phyloP scores from a whole-genome alignment of 1,140 invertebrate species.

The Charaxes varanes region DNA sequence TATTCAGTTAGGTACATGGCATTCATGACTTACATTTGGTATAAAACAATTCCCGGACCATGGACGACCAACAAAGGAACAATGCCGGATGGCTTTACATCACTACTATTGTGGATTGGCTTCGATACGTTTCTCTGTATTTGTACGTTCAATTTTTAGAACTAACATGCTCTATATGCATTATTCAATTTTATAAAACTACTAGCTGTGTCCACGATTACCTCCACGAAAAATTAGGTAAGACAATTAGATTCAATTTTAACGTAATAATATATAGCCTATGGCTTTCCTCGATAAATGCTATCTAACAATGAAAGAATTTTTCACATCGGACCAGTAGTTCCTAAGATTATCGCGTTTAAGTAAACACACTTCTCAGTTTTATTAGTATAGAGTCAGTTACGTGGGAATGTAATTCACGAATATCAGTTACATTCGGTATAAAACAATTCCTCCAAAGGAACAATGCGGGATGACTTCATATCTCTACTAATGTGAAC shows the following conservation, averaged over 20 bases:
- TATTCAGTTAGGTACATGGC: constrained; percentile 68
- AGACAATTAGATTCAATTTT: too few species aligned
- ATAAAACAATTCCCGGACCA: constrained; percentile 72
- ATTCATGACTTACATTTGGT: constrained; percentile 72
- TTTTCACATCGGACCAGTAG: too few species aligned
- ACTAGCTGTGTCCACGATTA: too few species aligned
- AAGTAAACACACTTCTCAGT: too few species aligned
- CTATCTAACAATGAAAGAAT: too few species aligned
- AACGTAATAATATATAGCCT: too few species aligned
- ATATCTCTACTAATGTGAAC: constrained; percentile 64
- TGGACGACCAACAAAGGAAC: constrained; percentile 66
- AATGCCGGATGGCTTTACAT: constrained; percentile 64
- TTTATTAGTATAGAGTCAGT: too few species aligned
- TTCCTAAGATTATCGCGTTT: too few species aligned
- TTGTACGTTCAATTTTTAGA: constrained; percentile 4
- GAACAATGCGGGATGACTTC: constrained; percentile 67
- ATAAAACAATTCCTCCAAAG: constrained; percentile 73
- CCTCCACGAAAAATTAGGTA: too few species aligned
- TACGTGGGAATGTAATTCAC: constrained; percentile 64
- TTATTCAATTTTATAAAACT: too few species aligned
- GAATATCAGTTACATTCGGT: constrained; percentile 72
- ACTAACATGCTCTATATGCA: neutral
- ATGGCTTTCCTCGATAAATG: too few species aligned
- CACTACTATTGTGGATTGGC: constrained; percentile 62
- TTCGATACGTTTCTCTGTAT: constrained; percentile 19